Conservation (phyloP, 2,888 invertebrate genomes). For the Gortyna flavago region DNA sequence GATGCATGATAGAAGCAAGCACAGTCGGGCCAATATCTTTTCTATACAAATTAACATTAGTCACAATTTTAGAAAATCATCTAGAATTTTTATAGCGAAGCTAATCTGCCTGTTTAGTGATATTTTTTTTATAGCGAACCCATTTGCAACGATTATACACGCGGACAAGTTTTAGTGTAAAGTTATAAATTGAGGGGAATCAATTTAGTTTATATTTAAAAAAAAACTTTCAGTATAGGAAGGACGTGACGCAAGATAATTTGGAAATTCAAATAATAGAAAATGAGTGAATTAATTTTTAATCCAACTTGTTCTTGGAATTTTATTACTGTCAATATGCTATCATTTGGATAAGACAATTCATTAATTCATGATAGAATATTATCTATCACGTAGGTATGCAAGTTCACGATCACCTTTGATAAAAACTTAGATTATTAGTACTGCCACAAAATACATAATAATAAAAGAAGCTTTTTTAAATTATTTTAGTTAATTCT, state of each 20-base stretch:
- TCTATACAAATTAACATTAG: neutral
- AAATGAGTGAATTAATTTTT: neutral
- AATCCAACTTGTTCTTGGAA: neutral
- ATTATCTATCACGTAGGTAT: constrained; percentile 1
- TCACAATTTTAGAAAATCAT: neutral
- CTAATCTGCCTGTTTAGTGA: neutral
- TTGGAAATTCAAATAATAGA: neutral
- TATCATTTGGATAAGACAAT: constrained; percentile 18
- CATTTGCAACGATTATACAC: rapidly evolving
- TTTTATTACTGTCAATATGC: neutral
- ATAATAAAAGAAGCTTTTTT: neutral
- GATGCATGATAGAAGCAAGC: neutral
- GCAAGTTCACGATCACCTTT: constrained; percentile 13
- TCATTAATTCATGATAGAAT: neutral
- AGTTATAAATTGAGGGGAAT: too few species aligned
- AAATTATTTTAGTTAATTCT: neutral
- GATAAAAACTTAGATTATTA: neutral
- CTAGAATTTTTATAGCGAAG: neutral
- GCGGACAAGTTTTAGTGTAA: neutral
- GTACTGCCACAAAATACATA: too few species aligned
- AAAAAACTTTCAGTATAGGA: neutral
- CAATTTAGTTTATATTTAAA: neutral
- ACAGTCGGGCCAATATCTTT: neutral
- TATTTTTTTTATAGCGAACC: neutral
- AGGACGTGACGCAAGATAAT: neutral